A percentile compares a stretch with the other conserved stretches of the same genome.
These are phyloP conservation scores for Panzeria rudis DNA, from an alignment of 2,888 invertebrate species.

Conservation along the genomic window DNA sequence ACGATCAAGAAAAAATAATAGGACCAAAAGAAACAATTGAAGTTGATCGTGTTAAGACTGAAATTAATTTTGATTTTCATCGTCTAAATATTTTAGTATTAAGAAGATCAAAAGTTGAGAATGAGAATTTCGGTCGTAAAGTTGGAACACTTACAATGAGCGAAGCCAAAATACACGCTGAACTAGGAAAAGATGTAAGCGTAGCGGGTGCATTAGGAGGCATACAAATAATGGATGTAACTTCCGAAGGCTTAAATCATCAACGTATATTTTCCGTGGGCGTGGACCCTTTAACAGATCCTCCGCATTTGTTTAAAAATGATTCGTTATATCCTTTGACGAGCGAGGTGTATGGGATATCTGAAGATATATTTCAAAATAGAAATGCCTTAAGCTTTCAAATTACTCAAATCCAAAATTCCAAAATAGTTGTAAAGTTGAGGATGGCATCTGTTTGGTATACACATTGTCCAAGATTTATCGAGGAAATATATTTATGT, in stretches of 20 bases:
- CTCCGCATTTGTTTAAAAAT: conserved; percentile 80
- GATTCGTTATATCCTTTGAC: conserved; percentile 80
- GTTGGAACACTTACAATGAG: conserved; percentile 97
- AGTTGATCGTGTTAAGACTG: conserved; percentile 84
- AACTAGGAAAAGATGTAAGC: conserved; percentile 85
- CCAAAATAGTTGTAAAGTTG: conserved; percentile 79
- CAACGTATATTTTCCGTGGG: conserved; percentile 94
- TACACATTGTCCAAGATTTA: conserved; percentile 94
- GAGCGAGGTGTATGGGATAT: conserved; percentile 83
- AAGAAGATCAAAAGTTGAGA: conserved; percentile 90
- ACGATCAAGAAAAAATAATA: neutral
- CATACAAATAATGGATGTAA: conserved; percentile 94
- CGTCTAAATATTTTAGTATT: conserved; percentile 94
- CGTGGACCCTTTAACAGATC: conserved; percentile 87
- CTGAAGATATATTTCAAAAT: conserved; percentile 78
- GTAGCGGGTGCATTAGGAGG: conserved; percentile 96
- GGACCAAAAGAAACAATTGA: conserved; percentile 67
- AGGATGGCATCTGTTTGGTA: conserved; percentile 96
- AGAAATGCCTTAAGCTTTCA: conserved; percentile 83
- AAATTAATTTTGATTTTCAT: conserved; percentile 96
- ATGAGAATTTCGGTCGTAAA: conserved; percentile 90
- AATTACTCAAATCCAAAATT: conserved; percentile 80
- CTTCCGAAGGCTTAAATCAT: conserved; percentile 92
- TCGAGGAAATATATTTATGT: conserved; percentile 94
- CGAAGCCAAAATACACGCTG: conserved; percentile 94